phyloP scores from a whole-genome alignment of 2,797 vertebrate species.

The Tiaroga cobitis region DNA sequence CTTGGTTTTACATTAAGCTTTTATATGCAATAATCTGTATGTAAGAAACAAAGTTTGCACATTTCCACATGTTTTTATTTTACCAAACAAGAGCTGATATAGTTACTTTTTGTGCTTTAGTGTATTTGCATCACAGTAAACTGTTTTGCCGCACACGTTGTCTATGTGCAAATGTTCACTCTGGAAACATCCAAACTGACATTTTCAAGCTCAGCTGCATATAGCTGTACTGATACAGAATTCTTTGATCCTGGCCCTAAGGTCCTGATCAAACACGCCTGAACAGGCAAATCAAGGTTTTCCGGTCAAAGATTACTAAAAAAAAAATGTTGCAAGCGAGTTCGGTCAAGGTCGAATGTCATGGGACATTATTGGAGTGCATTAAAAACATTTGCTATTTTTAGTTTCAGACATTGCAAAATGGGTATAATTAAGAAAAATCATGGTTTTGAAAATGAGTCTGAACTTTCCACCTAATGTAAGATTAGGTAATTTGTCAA shows the following conservation, averaged over 20 bases:
- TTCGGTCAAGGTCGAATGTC: not conserved
- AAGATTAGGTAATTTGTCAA: not conserved
- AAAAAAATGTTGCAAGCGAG: too few species aligned
- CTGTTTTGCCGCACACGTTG: not conserved
- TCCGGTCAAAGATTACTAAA: not conserved
- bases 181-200: not conserved
- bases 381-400: not conserved
- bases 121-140: slow-evolving; percentile 32
- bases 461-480: too few species aligned
- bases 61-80: not conserved
- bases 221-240: not conserved
- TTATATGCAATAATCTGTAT: not conserved
- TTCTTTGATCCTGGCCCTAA: not conserved
- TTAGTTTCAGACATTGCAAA: not conserved
- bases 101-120: not conserved
- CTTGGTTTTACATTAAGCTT: not conserved
- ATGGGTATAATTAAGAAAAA: not conserved
- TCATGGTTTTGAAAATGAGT: not conserved
- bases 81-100: not conserved
- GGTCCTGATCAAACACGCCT: not conserved
- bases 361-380: not conserved
- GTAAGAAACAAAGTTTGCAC: not conserved
- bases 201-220: not conserved
- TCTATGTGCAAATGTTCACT: not conserved
- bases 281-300: not conserved